Evolutionary conservation across 2,113 vertebrate genomes (phyloP), one percentile per base, ranked within the genome.

Genomic region (Tetraodon nigroviridis): DNA sequence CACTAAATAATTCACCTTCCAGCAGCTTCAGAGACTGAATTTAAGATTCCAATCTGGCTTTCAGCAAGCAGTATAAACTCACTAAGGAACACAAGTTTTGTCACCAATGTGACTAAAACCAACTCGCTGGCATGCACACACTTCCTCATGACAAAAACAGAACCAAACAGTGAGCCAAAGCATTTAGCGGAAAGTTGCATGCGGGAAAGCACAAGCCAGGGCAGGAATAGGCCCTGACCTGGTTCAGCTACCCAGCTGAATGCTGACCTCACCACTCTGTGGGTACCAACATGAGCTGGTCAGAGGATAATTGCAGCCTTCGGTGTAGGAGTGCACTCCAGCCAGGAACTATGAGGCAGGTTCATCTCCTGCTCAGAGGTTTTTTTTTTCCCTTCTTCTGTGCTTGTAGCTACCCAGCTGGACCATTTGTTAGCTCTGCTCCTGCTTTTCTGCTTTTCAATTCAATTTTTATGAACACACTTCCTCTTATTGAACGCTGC

Each of bases 261-360:
- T 56, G 58, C 71, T 85, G 75, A 75, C 64, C 79, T 83, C 76
- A 78, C 67, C 53, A 16, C 63, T 68, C 63, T 71, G 24, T 20
- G 49, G 75, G 71, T 65, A 63, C 61, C 67, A 60, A 55, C 66
- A 71, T 27, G 13, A 64, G 49, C 73, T 56, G 60, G 69, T 64
- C 71, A 65, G 48, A 65, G 53, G 51, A 47, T 83, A 84, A 81
- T 85, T 76, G 79, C 17, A 44, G 74, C 40, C 64, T 78, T 55
- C 32, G 54, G 52, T 66, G 61, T 41, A 69, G 61, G 61, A 71
- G 45, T 27, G 59, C 71, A 53, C 49, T 27, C 4, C 17, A 81
- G 79, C 81, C 77, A 79, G 59, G 51, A 79, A 64, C 65, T 72
- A 61, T 67, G 44, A 67, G 63, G 76, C 84, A 86, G 79, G 79